These are phyloP conservation scores for Opisthocomus hoazin DNA, from an alignment of 2,113 vertebrate genomes.

Conservation along the genomic window DNA sequence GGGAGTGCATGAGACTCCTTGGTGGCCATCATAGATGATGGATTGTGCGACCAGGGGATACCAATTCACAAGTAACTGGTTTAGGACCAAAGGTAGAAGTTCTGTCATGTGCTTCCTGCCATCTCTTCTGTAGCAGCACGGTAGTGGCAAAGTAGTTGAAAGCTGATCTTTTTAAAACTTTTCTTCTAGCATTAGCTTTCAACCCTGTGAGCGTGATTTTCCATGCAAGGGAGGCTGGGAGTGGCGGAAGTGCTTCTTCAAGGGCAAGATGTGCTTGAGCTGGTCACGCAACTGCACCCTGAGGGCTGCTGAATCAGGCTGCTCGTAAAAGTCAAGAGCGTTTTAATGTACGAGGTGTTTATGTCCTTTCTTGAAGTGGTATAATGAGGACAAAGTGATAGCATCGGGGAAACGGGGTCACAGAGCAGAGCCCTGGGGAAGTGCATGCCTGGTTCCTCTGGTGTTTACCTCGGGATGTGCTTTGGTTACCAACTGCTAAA, in stretches of 20 bases:
- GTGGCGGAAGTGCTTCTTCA: not conserved
- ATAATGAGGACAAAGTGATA: not conserved
- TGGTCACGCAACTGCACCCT: not conserved
- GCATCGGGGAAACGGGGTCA: not conserved
- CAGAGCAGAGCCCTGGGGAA: not conserved
- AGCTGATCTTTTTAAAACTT: not conserved
- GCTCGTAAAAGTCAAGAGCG: not conserved
- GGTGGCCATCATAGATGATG: not conserved
- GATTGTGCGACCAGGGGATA: not conserved
- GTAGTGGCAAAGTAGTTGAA: not conserved
- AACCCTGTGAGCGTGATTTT: not conserved
- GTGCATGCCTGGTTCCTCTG: not conserved
- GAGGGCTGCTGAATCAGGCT: constrained; percentile 11
- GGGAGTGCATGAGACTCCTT: fast-evolving
- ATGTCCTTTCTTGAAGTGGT: not conserved
- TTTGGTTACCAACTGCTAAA: not conserved
- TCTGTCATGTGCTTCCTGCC: not conserved
- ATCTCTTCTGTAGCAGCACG: not conserved
- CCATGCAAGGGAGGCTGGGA: not conserved
- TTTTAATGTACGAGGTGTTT: not conserved
- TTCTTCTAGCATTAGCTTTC: not conserved
- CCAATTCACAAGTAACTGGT: fast-evolving
- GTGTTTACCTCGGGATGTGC: not conserved
- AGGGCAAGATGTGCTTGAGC: not conserved
- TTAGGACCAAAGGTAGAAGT: not conserved